Evolutionary conservation across 2,113 vertebrate genomes (phyloP).

Genomic region (Notothenia rossii): DNA sequence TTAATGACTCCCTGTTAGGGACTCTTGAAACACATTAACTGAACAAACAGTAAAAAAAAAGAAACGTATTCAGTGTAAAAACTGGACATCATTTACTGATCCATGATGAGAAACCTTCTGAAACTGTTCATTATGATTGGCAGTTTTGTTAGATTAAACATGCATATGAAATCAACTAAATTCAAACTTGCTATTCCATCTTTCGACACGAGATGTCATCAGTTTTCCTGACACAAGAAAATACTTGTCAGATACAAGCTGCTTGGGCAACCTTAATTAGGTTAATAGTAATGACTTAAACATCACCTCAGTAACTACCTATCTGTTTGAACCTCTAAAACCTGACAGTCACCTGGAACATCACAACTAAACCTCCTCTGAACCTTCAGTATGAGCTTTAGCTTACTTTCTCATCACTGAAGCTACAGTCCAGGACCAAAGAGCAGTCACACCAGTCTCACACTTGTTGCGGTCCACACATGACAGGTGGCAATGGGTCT

Average conservation of each 20-base stretch:
- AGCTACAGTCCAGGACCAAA: constrained; percentile 8
- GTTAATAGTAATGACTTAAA: neutral
- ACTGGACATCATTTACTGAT: neutral
- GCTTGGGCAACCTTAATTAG: neutral
- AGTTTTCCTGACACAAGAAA: neutral
- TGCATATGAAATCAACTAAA: neutral
- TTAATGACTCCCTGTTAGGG: neutral
- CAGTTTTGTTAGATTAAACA: constrained; percentile 9
- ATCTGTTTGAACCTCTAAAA: neutral
- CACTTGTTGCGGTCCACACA: constrained; percentile 2
- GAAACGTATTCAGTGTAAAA: neutral
- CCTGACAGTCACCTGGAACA: neutral
- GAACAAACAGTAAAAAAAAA: neutral
- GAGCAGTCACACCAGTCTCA: neutral
- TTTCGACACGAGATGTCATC: constrained; percentile 62
- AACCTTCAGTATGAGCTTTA: neutral
- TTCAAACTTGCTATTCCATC: constrained; percentile 39
- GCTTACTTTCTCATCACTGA: neutral
- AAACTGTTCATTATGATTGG: constrained; percentile 29
- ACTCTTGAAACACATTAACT: neutral
- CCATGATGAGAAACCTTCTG: constrained; percentile 31
- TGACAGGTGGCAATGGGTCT: constrained; percentile 1
- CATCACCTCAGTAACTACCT: neutral
- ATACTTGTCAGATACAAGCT: neutral
- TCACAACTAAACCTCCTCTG: neutral